Evolutionary conservation across 1,140 invertebrate genomes (phyloP).

Genomic region (Drosophila tropicalis): DNA sequence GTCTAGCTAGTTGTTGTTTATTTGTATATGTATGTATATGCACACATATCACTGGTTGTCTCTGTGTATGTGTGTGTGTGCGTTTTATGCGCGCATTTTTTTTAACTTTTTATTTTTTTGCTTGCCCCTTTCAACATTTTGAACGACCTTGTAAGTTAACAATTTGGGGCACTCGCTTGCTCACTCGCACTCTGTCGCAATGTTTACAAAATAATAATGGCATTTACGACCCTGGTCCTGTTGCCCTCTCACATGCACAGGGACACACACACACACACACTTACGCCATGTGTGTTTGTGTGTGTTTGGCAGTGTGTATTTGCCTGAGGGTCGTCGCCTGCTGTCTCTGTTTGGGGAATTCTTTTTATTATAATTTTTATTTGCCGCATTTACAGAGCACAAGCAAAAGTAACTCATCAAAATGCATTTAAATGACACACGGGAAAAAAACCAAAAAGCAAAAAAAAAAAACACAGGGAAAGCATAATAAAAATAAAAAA

Average conservation of each 20-base stretch:
- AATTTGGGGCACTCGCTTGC: conserved; percentile 65
- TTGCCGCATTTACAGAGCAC: conserved; percentile 39
- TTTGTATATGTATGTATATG: conserved; percentile 32
- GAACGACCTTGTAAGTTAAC: conserved; percentile 74
- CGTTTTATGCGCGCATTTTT: conserved; percentile 50
- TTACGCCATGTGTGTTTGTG: conserved; percentile 11
- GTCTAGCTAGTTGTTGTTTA: conserved; percentile 56
- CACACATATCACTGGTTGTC: conserved; percentile 3
- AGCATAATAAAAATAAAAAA: conserved; percentile 14
- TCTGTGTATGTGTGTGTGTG: conserved; percentile 14
- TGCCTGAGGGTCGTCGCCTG: conserved; percentile 46
- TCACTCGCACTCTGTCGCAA: conserved; percentile 53
- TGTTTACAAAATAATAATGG: conserved; percentile 79
- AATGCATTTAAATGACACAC: conserved; percentile 49
- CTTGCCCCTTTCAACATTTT: conserved; percentile 37
- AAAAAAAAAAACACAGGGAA: conserved; percentile 27
- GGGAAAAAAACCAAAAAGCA: conserved; percentile 26
- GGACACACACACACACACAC: conserved; percentile 15
- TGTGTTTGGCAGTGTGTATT: conserved; percentile 14
- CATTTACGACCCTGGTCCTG: conserved; percentile 72
- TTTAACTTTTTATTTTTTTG: conserved; percentile 29
- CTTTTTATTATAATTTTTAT: conserved; percentile 67
- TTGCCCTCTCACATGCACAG: conserved; percentile 27
- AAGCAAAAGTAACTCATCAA: conserved; percentile 47
- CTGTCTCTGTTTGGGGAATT: conserved; percentile 56